Evolutionary conservation across 2,888 invertebrate species (phyloP), one percentile per base, ranked within the genome.

Genomic region (Drosophila mercatorum): DNA sequence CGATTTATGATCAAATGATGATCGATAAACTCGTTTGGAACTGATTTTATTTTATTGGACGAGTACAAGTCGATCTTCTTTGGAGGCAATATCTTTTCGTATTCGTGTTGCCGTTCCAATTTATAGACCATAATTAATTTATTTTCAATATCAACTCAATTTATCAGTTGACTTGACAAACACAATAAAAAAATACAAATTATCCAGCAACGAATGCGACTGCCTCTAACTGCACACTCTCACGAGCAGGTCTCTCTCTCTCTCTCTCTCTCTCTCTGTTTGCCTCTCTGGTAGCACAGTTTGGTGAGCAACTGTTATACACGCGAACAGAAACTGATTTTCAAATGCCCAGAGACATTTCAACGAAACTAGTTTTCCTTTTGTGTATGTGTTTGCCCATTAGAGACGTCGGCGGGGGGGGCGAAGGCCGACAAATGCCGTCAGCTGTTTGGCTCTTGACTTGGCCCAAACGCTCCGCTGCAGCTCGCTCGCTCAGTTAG

Each of bases 141-240:
- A 81, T 89, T 84, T 89, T 88, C 89, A 86, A 89, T 89, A 86
- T 89, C 86, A 86, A 85, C 71, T 77, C 89, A 88, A 89, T 89
- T 89, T 85, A 89, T 86, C 86, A 84, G 88, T 85, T 78, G 89
- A 89, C 75, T 88, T 88, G 85, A 79, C 83, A 86, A 86, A 87
- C 65, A 87, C 85, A 85, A 85, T 81, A 78, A 81, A 58, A 71
- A 74, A 72, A 68, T 72, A 83, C 84, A 84, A 84, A 84, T 84
- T 86, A 52, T 49, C 53, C 31, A 57, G 68, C 62, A 62, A 65
- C 59, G 58, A 75, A 62, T 44, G 12, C 71, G 40, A 38, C 34
- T 43, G 17, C 47, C 55, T 56, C 68, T 49, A 34, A 52, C 59
- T 26, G 43, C 34, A 41, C 38, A 26, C 52, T 51, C 51, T 47